These are phyloP conservation scores for Bufo gargarizans DNA, from an alignment of 2,113 vertebrate genomes.

Conservation along the genomic window DNA sequence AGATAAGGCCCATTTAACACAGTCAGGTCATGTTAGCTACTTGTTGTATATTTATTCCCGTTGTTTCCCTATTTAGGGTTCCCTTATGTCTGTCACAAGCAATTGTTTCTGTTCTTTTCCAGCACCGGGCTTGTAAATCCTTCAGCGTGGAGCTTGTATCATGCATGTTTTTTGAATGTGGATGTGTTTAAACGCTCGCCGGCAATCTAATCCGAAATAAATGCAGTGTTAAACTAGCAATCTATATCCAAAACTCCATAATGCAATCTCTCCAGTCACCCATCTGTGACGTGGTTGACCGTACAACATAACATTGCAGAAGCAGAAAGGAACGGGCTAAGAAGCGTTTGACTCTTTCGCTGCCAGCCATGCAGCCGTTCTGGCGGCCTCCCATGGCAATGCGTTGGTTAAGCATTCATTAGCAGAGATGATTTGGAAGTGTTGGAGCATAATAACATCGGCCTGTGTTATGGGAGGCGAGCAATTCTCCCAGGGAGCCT, in stretches of 20 bases:
- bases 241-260: slow-evolving; percentile 24
- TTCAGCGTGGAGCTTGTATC: neutral
- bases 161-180: neutral
- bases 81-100: slow-evolving; percentile 46
- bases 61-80: slow-evolving; percentile 47
- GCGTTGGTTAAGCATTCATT: slow-evolving; percentile 53
- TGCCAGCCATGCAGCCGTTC: neutral
- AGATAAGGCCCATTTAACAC: slow-evolving; percentile 78
- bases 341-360: slow-evolving; percentile 5
- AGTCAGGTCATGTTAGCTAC: slow-evolving; percentile 64
- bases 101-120: slow-evolving; percentile 36
- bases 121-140: neutral
- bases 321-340: neutral
- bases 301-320: slow-evolving; percentile 36
- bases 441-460: slow-evolving; percentile 49
- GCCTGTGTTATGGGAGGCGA: slow-evolving; percentile 53
- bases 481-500: slow-evolving; percentile 36
- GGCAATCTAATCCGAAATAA: slow-evolving; percentile 21
- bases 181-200: slow-evolving; percentile 10
- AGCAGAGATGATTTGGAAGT: slow-evolving; percentile 57
- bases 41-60: slow-evolving; percentile 55
- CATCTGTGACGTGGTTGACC: slow-evolving; percentile 24
- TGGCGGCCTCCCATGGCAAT: slow-evolving; percentile 11
- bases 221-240: slow-evolving; percentile 22
- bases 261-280: slow-evolving; percentile 40